A percentile compares a stretch with the other conserved stretches of the same genome.
These are phyloP conservation scores for Drosophila micromelanica DNA, from an alignment of 1,140 invertebrate genomes.

Conservation along the genomic window DNA sequence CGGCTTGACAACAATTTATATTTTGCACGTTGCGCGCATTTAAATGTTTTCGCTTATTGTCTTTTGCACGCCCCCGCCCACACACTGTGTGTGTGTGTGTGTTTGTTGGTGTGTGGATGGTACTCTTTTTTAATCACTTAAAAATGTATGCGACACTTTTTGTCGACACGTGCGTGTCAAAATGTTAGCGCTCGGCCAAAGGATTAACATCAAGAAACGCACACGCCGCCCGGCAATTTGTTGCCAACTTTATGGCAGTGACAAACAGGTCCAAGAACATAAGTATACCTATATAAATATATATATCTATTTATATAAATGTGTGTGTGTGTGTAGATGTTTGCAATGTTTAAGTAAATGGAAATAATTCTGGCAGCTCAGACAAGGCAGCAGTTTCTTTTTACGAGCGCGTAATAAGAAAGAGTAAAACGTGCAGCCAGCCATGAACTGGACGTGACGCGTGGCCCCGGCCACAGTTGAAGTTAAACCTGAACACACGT, in stretches of 20 bases:
- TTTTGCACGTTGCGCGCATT: slow-evolving; percentile 79
- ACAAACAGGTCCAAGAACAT: slow-evolving; percentile 60
- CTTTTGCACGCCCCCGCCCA: slow-evolving; percentile 4
- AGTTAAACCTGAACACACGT: slow-evolving; percentile 23
- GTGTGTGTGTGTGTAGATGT: slow-evolving; percentile 30
- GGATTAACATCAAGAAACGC: slow-evolving; percentile 61
- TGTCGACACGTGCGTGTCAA: slow-evolving; percentile 77
- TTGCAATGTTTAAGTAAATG: slow-evolving; percentile 76
- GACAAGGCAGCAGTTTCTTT: slow-evolving; percentile 63
- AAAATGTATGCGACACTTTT: slow-evolving; percentile 69
- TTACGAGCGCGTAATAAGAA: slow-evolving; percentile 82
- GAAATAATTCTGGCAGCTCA: slow-evolving; percentile 71
- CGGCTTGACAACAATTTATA: slow-evolving; percentile 75
- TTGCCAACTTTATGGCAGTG: slow-evolving; percentile 78
- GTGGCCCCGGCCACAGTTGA: slow-evolving; percentile 25
- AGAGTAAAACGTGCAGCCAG: slow-evolving; percentile 62
- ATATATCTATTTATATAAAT: neutral
- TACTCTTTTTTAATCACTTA: slow-evolving; percentile 77
- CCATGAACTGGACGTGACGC: slow-evolving; percentile 63
- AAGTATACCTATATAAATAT: neutral
- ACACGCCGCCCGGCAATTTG: slow-evolving; percentile 62
- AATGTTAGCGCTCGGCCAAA: slow-evolving; percentile 61
- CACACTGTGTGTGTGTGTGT: slow-evolving; percentile 15
- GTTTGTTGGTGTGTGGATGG: slow-evolving; percentile 7
- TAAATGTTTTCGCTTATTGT: slow-evolving; percentile 76